Evolutionary conservation across 2,113 vertebrate species (phyloP).

Genomic region (Peromyscus polionotus): DNA sequence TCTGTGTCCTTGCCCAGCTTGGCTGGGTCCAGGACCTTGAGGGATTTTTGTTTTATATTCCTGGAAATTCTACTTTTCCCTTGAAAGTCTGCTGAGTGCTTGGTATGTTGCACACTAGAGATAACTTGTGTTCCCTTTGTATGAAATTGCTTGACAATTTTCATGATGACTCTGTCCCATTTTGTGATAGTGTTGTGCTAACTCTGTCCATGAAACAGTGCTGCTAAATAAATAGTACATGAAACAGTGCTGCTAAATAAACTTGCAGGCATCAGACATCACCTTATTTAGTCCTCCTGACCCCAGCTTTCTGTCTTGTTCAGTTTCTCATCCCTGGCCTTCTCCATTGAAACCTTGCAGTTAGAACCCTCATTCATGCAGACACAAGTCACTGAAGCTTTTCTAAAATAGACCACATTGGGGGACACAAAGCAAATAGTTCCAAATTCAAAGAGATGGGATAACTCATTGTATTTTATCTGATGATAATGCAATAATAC

Average conservation of each 20-base stretch:
- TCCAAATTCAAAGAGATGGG: not conserved
- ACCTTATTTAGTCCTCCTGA: not conserved
- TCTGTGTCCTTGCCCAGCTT: not conserved
- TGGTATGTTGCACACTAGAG: not conserved
- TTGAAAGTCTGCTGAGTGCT: not conserved
- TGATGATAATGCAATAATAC: not conserved
- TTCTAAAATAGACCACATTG: not conserved
- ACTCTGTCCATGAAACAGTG: not conserved
- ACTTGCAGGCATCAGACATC: not conserved
- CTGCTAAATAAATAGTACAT: not conserved
- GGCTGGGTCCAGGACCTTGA: not conserved
- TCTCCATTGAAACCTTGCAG: not conserved
- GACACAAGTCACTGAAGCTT: not conserved
- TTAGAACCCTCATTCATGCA: not conserved
- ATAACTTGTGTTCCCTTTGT: not conserved
- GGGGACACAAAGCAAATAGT: not conserved
- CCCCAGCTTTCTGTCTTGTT: not conserved
- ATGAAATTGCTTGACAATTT: not conserved
- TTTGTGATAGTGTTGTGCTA: not conserved
- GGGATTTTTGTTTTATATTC: not conserved
- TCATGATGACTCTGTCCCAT: not conserved
- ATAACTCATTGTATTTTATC: not conserved
- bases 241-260: not conserved
- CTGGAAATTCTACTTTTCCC: not conserved
- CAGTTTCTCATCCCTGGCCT: not conserved